Evolutionary conservation across 2,797 vertebrate species (phyloP).

Genomic region (Alectoris magna): DNA sequence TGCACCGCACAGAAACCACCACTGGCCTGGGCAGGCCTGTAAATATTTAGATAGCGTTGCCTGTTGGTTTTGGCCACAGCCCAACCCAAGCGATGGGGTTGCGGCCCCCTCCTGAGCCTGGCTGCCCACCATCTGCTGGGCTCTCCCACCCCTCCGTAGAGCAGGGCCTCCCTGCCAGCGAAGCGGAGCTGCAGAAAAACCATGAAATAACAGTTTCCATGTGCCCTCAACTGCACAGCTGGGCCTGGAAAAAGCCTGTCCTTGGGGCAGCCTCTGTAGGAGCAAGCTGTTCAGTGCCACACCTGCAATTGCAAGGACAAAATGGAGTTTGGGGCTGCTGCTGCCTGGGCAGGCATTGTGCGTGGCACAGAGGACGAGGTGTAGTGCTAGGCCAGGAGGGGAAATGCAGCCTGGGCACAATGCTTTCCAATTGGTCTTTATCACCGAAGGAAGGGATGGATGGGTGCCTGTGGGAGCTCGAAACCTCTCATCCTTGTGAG

Average conservation of each 20-base stretch:
- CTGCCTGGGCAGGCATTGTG: background rate
- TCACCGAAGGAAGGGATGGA: background rate
- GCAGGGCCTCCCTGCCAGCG: background rate
- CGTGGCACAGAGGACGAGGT: background rate
- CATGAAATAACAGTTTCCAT: conserved; percentile 23
- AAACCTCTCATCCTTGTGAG: background rate
- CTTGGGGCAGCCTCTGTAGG: background rate
- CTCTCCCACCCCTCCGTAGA: fast-evolving
- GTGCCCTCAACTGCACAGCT: background rate
- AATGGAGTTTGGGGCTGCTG: background rate
- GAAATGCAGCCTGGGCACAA: background rate
- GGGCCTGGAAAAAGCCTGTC: background rate
- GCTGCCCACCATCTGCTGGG: background rate
- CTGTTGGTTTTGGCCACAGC: conserved; percentile 43
- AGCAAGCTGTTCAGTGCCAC: background rate
- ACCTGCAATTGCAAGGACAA: fast-evolving
- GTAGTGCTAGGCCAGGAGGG: background rate
- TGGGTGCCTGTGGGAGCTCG: background rate
- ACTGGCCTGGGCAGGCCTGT: background rate
- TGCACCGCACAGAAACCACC: background rate
- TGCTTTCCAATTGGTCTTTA: background rate
- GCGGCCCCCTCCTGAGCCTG: background rate
- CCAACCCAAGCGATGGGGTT: background rate
- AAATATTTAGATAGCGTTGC: conserved; percentile 38
- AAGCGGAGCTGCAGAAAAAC: background rate